phyloP scores from a whole-genome alignment of 2,888 invertebrate species.

The Gymnocheta viridis region DNA sequence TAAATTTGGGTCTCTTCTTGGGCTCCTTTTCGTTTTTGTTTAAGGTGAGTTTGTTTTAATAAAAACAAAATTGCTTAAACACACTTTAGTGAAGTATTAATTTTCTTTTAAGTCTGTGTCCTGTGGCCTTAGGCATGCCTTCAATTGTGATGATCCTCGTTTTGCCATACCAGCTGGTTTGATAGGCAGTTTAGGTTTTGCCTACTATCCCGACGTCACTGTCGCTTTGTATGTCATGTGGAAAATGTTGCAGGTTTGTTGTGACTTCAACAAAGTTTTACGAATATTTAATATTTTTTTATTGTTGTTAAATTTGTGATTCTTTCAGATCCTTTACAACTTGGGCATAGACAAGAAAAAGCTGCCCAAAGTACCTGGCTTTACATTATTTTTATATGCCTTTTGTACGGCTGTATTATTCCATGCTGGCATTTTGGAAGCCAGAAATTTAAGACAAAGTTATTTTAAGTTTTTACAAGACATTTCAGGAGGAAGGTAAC shows the following conservation, averaged over 20 bases:
- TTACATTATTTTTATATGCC: constrained; percentile 88
- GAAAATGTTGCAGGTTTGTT: constrained; percentile 89
- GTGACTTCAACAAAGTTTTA: neutral
- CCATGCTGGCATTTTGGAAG: constrained; percentile 90
- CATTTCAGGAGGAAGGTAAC: constrained; percentile 88
- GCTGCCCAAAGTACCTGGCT: constrained; percentile 87
- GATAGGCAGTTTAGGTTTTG: constrained; percentile 87
- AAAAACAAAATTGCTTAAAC: neutral
- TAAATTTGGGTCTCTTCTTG: constrained; percentile 86
- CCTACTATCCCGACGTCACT: constrained; percentile 89
- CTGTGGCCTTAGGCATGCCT: constrained; percentile 86
- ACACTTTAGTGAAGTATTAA: constrained; percentile 3
- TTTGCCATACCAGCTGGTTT: constrained; percentile 88
- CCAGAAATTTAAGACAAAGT: constrained; percentile 89
- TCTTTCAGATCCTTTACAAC: constrained; percentile 86
- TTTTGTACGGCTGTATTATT: constrained; percentile 90
- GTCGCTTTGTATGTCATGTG: constrained; percentile 92
- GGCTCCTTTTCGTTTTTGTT: constrained; percentile 87
- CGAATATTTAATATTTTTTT: neutral
- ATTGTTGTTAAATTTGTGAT: neutral
- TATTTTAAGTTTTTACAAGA: constrained; percentile 91
- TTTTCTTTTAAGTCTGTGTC: constrained; percentile 84
- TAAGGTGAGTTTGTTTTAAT: constrained; percentile 83
- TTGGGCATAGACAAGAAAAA: constrained; percentile 86
- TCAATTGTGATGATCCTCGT: constrained; percentile 84